A percentile compares a stretch with the other conserved stretches of the same genome.
Conservation (phyloP, 2,797 vertebrate species). For the Micrastur ruficollis region DNA sequence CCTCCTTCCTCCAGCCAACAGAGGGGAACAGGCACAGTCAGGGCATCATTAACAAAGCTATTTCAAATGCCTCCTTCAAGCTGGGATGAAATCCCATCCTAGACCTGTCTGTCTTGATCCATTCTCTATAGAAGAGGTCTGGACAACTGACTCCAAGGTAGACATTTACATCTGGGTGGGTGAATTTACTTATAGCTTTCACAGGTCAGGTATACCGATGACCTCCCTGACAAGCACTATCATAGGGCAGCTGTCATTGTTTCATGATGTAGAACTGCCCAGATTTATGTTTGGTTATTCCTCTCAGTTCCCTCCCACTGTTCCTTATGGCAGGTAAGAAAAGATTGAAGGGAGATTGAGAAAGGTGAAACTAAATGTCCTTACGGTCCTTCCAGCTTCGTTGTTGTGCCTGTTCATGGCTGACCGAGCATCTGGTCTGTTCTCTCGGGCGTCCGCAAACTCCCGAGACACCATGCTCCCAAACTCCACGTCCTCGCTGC, state of each 20-base stretch:
- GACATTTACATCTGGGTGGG: neutral
- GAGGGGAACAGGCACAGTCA: neutral
- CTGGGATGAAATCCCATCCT: neutral
- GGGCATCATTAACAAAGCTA: neutral
- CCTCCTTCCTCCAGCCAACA: neutral
- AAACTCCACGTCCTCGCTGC: constrained; percentile 95
- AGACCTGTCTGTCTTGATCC: neutral
- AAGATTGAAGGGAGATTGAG: fast-evolving
- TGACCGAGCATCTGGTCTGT: constrained; percentile 92
- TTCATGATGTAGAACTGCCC: fast-evolving
- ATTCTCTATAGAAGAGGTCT: neutral
- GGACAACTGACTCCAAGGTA: neutral
- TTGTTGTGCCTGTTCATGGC: constrained; percentile 99
- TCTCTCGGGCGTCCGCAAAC: constrained; percentile 94
- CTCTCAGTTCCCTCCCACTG: neutral
- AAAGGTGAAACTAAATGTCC: neutral
- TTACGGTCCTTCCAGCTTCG: constrained; percentile 91
- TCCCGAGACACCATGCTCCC: constrained; percentile 96
- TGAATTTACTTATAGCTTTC: neutral
- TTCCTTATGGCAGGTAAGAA: neutral
- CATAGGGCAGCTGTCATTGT: fast-evolving
- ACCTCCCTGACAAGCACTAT: neutral
- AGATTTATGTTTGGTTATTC: neutral
- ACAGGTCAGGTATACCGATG: fast-evolving
- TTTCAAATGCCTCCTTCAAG: neutral